Evolutionary conservation across 2,113 vertebrate species (phyloP), one percentile per base, ranked within the genome.

Genomic region (Eubucco bourcierii): DNA sequence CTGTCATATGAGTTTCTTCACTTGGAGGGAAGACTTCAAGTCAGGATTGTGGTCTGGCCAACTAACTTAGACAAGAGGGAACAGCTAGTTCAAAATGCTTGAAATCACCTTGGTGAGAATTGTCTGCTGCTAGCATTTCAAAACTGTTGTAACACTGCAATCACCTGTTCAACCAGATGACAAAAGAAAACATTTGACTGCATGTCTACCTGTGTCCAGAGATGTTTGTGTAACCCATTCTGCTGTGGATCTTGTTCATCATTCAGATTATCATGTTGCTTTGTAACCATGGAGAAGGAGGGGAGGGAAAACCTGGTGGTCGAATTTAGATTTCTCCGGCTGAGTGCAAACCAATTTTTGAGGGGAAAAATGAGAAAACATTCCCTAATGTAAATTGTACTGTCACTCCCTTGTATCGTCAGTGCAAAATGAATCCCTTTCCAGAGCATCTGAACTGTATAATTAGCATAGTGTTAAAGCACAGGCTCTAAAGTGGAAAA

Each of bases 311-410:
- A 93, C 75, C 91, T 96, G 59, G 93, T 94, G 94, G 93, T 85
- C 55, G 73, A 96, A 96, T 96, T 96, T 96, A 93, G 84, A 93
- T 96, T 94, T 95, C 96, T 95, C 67, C 87, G 89, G 93, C 91
- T 96, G 94, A 94, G 91, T 95, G 93, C 94, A 96, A 95, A 96
- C 89, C 93, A 96, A 93, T 96, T 94, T 96, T 96, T 93, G 84
- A 95, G 44, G 15, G 41, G 91, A 95, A 94, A 96, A 96, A 92
- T 91, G 93, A 94, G 96, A 96, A 95, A 96, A 94, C 89, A 89
- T 96, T 95, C 93, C 89, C 80, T 94, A 96, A 96, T 94, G 95
- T 96, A 96, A 96, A 96, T 95, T 93, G 75, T 95, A 90, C 95
- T 96, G 94, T 96, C 96, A 95, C 87, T 94, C 75, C 84, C 46